phyloP scores from a whole-genome alignment of 1,140 invertebrate species.

The Sitobion miscanthi region DNA sequence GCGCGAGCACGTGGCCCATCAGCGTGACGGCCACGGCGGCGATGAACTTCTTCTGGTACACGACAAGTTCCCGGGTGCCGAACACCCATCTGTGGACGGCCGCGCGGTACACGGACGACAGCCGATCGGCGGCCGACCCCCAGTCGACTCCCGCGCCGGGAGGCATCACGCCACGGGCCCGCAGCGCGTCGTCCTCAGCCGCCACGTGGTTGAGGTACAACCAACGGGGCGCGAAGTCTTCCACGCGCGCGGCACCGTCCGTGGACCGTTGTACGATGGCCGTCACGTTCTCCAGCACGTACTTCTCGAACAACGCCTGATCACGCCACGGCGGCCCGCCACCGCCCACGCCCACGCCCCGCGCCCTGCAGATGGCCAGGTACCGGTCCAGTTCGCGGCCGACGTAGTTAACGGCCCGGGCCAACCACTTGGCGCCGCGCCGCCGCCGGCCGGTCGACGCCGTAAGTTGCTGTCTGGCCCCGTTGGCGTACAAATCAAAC shows the following conservation, averaged over 20 bases:
- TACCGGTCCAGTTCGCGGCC: background rate
- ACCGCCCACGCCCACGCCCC: background rate
- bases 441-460: too few relatives aligned
- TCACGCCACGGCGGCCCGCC: background rate
- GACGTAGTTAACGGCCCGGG: background rate
- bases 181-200: background rate
- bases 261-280: background rate
- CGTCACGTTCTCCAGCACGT: conserved; percentile 35
- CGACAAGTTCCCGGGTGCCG: background rate
- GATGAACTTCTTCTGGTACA: conserved; percentile 32
- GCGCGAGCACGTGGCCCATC: conserved; percentile 26
- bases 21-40: background rate
- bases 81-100: background rate
- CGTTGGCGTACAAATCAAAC: conserved; percentile 24
- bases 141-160: conserved; percentile 3
- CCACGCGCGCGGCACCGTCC: background rate
- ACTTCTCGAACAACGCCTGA: background rate
- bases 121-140: background rate
- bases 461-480: background rate
- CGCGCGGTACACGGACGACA: background rate
- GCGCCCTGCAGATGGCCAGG: background rate
- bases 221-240: background rate
- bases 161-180: background rate
- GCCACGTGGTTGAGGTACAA: conserved; percentile 40
- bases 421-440: background rate